phyloP scores from a whole-genome alignment of 1,140 invertebrate species.

The Dendroctonus valens region DNA sequence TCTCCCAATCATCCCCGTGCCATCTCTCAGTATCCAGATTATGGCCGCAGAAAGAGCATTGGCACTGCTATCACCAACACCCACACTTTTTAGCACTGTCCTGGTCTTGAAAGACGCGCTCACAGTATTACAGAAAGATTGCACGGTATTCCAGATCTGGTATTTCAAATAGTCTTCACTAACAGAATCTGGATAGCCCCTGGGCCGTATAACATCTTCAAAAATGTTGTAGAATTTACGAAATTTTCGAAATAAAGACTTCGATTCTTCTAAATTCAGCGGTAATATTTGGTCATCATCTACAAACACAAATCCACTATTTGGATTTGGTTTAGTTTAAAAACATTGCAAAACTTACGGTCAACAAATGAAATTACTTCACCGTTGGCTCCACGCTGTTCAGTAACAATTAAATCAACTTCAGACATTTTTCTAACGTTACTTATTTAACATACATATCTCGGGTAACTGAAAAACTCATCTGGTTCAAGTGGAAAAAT shows the following conservation, averaged over 20 bases:
- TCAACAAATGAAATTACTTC: no score
- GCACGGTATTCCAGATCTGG: slow-evolving; percentile 93
- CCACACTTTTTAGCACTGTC: slow-evolving; percentile 86
- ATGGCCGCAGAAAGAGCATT: slow-evolving; percentile 89
- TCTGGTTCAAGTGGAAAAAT: no score
- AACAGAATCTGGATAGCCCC: slow-evolving; percentile 89
- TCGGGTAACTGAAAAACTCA: no score
- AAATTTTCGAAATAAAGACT: slow-evolving; percentile 8
- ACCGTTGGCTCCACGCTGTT: neutral
- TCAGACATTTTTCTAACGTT: neutral
- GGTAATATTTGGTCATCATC: no score
- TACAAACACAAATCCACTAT: no score
- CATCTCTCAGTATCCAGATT: slow-evolving; percentile 92
- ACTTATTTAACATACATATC: no score
- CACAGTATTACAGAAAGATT: slow-evolving; percentile 92
- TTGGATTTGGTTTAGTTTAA: no score
- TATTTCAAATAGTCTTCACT: slow-evolving; percentile 86
- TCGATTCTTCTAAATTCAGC: no score
- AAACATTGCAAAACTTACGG: no score
- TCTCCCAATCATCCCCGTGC: slow-evolving; percentile 78
- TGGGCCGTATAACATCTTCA: slow-evolving; percentile 54
- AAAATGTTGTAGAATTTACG: slow-evolving; percentile 32
- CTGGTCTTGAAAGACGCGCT: slow-evolving; percentile 59
- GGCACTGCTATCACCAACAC: slow-evolving; percentile 83
- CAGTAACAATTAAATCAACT: neutral